phyloP scores from a whole-genome alignment of 2,888 invertebrate species.

The Andrena chrysosceles region DNA sequence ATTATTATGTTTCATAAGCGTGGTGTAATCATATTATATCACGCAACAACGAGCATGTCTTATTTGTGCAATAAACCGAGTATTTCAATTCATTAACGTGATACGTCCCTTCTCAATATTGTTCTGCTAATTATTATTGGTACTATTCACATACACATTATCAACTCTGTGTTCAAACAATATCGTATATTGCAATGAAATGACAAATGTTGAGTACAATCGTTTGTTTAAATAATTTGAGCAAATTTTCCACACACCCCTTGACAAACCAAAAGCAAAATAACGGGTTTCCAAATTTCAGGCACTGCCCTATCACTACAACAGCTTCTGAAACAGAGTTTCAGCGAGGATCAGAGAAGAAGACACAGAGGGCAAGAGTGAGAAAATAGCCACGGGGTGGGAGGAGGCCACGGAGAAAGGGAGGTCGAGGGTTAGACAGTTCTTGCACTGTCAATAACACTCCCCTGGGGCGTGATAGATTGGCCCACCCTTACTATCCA shows the following conservation, averaged over 20 bases:
- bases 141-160: too few species aligned
- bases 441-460: conserved; percentile 84
- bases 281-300: conserved; percentile 24
- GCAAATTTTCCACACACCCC: neutral
- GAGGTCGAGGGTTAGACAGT: conserved; percentile 77
- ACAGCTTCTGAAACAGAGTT: conserved; percentile 44
- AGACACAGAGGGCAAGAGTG: conserved; percentile 51
- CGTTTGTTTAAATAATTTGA: neutral
- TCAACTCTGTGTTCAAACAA: too few species aligned
- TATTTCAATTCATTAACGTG: too few species aligned
- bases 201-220: too few species aligned
- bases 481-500: conserved; percentile 81
- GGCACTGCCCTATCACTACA: conserved; percentile 29
- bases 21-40: too few species aligned
- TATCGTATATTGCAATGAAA: too few species aligned
- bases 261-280: neutral
- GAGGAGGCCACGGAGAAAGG: conserved; percentile 22
- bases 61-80: too few species aligned
- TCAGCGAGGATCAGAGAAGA: conserved; percentile 18
- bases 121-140: too few species aligned
- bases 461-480: conserved; percentile 82
- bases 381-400: conserved; percentile 41
- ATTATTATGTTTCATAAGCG: too few species aligned
- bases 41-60: too few species aligned
- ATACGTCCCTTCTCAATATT: too few species aligned